Base-by-base conservation (phyloP, 1,140 invertebrate genomes). In the Batillaria attramentaria region DNA sequence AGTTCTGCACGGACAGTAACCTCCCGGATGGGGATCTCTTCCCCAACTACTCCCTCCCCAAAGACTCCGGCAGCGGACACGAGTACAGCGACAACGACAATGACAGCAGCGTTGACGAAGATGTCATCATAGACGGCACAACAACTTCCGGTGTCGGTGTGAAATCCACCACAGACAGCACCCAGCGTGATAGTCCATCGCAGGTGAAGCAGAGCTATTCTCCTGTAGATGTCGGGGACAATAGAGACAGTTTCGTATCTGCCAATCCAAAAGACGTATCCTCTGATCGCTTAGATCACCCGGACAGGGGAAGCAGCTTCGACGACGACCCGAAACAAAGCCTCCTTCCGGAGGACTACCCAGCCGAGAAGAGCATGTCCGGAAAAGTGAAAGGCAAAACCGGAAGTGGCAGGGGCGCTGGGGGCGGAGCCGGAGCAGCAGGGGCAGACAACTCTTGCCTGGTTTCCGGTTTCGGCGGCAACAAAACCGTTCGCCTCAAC, bases 401-500 rank as follows among this genome's bases (percentile, higher is more conserved):
- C 65, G 35, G 33, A 20, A 5, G 33, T 16, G 42, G 66, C 33
- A 8, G 39, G 37, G 24, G 46, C 16, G 16, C 20, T 16, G 24
- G 35, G 54, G 16, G 24, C 13, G 66, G 3, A 28, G 60, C 31
- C 10, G 65, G 6, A 10, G 20, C 24, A 18, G 37, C 35, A 33
- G 31, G 41, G 20, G 6, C 42, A 28, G 35, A 57, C 3, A 24
- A 42, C n/a, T 46, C 5, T n/a, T 62, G 50, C 41, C 31, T 20
- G 28, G 20, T 31, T 31, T 16, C 41, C 24, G 65, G 50, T 16
- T 50, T 60, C 20, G 42, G 57, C 65, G 75, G 74, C 31, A 81
- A 77, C 43, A 82, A 81, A 65, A 43, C 68, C 3, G 84, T 88
- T 16, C 81, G 89, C 1, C 69, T 90, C 37, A 88, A 87, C 81